A percentile compares a stretch with the other conserved stretches of the same genome.
These are phyloP conservation scores for Drosophila gunungcola DNA, from an alignment of 1,140 invertebrate genomes.

Conservation along the genomic window DNA sequence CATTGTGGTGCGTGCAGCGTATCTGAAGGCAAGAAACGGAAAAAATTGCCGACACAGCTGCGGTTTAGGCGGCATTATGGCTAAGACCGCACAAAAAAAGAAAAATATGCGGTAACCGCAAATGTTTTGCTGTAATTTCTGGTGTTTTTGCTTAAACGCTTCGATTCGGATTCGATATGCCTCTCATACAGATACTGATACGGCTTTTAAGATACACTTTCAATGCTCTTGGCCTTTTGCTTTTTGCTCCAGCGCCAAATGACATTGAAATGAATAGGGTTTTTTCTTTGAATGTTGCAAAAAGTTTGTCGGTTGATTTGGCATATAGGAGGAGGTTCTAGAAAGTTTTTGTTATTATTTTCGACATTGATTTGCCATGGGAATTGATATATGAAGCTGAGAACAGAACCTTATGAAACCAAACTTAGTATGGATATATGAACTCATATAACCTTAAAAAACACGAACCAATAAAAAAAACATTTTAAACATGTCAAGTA, in stretches of 20 bases:
- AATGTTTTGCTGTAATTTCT: constrained; percentile 59
- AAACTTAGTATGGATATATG: not conserved
- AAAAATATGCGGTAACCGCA: constrained; percentile 62
- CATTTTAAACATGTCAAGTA: not conserved
- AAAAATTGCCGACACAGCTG: constrained; percentile 54
- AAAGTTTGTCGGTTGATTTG: constrained; percentile 32
- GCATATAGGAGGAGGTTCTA: constrained; percentile 25
- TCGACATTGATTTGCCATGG: constrained; percentile 18
- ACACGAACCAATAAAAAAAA: not conserved
- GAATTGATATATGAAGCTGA: not conserved
- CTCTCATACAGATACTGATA: constrained; percentile 35
- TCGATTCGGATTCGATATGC: constrained; percentile 50
- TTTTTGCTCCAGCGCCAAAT: constrained; percentile 53
- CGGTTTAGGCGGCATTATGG: constrained; percentile 56
- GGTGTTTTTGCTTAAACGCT: constrained; percentile 41
- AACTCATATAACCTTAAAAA: not conserved
- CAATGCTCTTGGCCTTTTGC: constrained; percentile 32
- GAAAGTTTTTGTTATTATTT: constrained; percentile 6
- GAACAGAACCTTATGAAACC: not conserved
- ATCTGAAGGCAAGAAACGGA: constrained; percentile 12
- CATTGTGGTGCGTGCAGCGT: constrained; percentile 55
- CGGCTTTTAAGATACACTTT: constrained; percentile 47
- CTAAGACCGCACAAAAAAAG: constrained; percentile 26
- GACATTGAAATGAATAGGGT: constrained; percentile 59
- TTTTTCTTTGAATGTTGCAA: constrained; percentile 20